Evolutionary conservation across 2,888 invertebrate species (phyloP), one percentile per base, ranked within the genome.

Genomic region (Crossocerus cetratus): DNA sequence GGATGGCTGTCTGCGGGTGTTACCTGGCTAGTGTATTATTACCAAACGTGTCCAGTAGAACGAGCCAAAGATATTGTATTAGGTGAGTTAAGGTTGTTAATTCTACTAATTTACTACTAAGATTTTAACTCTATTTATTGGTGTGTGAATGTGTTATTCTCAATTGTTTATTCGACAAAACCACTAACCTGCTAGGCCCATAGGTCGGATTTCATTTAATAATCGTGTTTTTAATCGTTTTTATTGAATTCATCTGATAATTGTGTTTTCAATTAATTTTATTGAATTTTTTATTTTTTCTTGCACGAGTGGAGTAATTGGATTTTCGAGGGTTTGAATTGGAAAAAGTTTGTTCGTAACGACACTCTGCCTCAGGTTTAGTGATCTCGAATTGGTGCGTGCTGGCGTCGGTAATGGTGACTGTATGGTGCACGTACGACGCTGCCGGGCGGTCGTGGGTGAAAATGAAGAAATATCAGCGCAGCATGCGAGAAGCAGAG

Each of bases 401-500:
- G 75, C 89, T 96, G 74, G 92, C 95, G 68, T 93, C 94, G 69
- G 93, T 96, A 64, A 87, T 95, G 75, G 93, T 95, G 79, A 95
- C 95, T 3, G 94, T 95, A 44, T 97, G 96, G 96, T 96, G 96
- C 90, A 95, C 95, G 2, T 97, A 95, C 90, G 96, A 97, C 91
- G 93, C 95, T 0, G 96, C 96, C n/a, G 97, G 97, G 16, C 92
- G 96, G 63, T 96, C 96, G 59, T 97, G 96, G 96, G 96, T 97
- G 23, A 96, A 96, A 91, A 96, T 96, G 95, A 96, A 96, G 89
- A 93, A 95, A 84, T 96, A 95, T 90, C 96, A 96, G 90, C 93
- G 95, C 74, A 96, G 95, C 77, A 94, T 96, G 93, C 93, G 94
- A 80, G 94, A 95, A 86, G 93, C 94, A 21, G 95, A 95, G 88